Conservation (phyloP, 2,888 invertebrate species). For the Cosmopolites sordidus region DNA sequence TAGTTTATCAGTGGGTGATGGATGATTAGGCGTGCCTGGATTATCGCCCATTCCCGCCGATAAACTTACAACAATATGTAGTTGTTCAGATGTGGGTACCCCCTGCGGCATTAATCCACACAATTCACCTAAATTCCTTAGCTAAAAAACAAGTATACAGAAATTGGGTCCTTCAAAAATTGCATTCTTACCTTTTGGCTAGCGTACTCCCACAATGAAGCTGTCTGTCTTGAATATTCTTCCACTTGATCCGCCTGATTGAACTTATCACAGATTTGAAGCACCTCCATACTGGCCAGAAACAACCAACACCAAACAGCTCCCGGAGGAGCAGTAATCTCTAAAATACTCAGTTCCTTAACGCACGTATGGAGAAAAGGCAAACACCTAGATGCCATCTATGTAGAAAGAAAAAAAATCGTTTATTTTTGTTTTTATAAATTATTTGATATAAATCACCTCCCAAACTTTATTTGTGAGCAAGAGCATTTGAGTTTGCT, state of each 20-base stretch:
- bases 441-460: constrained; percentile 50
- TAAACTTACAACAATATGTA: constrained; percentile 84
- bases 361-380: constrained; percentile 87
- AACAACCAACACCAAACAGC: constrained; percentile 91
- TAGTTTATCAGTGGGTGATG: constrained; percentile 73
- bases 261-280: constrained; percentile 72
- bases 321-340: constrained; percentile 74
- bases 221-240: constrained; percentile 79
- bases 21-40: constrained; percentile 52
- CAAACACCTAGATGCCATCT: constrained; percentile 84
- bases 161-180: too few species aligned
- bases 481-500: constrained; percentile 83
- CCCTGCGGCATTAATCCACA: constrained; percentile 86
- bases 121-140: constrained; percentile 78
- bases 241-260: constrained; percentile 65
- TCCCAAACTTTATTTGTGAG: constrained; percentile 74
- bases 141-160: constrained; percentile 52
- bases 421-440: neutral
- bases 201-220: constrained; percentile 81
- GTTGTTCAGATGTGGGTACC: constrained; percentile 77
- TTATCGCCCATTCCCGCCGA: constrained; percentile 86
- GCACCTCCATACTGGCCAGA: constrained; percentile 79
- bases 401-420: constrained; percentile 6
- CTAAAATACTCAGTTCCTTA: constrained; percentile 77
- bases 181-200: constrained; percentile 55